A percentile compares a stretch with the other conserved stretches of the same genome.
phyloP scores from a whole-genome alignment of 2,797 vertebrate genomes.

The Balearica regulorum region DNA sequence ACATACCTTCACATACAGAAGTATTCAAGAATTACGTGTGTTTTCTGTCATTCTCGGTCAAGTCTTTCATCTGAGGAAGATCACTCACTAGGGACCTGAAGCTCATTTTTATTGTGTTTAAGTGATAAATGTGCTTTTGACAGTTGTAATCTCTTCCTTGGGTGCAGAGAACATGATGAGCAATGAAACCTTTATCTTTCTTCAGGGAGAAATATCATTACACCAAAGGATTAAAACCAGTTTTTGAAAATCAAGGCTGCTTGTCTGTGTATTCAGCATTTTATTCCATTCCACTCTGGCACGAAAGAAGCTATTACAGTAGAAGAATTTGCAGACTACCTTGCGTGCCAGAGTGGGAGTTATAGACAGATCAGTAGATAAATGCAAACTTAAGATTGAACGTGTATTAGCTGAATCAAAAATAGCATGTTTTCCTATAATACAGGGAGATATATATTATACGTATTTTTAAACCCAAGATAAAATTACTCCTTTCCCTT shows the following conservation, averaged over 20 bases:
- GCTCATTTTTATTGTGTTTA: background rate
- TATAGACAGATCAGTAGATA: background rate
- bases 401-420: background rate
- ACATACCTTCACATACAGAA: background rate
- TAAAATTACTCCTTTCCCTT: background rate
- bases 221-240: background rate
- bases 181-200: background rate
- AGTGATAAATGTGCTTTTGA: background rate
- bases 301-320: background rate
- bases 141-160: background rate
- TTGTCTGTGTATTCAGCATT: background rate
- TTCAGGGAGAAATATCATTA: background rate
- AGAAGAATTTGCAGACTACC: background rate
- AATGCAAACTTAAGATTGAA: background rate
- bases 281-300: background rate
- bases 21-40: background rate
- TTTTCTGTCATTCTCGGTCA: background rate
- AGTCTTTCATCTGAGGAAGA: background rate
- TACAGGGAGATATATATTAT: no score
- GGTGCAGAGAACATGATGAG: background rate
- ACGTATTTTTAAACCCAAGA: background rate
- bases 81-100: background rate
- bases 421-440: background rate
- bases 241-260: background rate
- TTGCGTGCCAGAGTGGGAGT: background rate